A percentile compares a stretch with the other conserved stretches of the same genome.
phyloP scores from a whole-genome alignment of 2,113 vertebrate species.

The Todiramphus saurophagus region DNA sequence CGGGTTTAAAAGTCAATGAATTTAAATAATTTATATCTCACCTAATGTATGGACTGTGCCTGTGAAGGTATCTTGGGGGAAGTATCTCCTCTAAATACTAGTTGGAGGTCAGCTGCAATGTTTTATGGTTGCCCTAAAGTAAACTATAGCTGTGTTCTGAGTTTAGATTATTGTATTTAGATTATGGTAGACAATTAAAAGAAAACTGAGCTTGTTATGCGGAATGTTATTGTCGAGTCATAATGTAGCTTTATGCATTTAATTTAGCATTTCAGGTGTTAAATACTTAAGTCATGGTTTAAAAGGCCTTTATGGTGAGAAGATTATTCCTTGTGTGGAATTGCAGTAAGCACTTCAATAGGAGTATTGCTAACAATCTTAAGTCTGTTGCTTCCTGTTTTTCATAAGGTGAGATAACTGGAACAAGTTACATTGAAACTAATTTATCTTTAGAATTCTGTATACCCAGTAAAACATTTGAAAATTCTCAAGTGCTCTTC shows the following conservation, averaged over 20 bases:
- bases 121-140: not conserved
- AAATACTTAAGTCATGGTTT: not conserved
- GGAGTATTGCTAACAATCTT: not conserved
- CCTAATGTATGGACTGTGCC: not conserved
- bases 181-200: not conserved
- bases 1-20: slow-evolving; percentile 42
- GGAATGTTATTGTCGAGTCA: not conserved
- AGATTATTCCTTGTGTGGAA: not conserved
- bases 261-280: not conserved
- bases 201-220: not conserved
- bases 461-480: not conserved
- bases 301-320: not conserved
- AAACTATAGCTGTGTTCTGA: not conserved
- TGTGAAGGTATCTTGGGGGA: not conserved
- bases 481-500: not conserved
- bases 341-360: not conserved
- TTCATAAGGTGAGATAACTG: not conserved
- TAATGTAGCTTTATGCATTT: not conserved
- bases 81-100: not conserved
- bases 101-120: slow-evolving; percentile 20
- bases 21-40: slow-evolving; percentile 56
- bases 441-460: not conserved
- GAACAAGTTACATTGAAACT: not conserved
- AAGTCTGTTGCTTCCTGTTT: not conserved
- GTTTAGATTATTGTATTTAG: not conserved